A percentile compares a stretch with the other conserved stretches of the same genome.
Conservation (phyloP, 1,140 invertebrate species). For the Trichonephila inaurata region DNA sequence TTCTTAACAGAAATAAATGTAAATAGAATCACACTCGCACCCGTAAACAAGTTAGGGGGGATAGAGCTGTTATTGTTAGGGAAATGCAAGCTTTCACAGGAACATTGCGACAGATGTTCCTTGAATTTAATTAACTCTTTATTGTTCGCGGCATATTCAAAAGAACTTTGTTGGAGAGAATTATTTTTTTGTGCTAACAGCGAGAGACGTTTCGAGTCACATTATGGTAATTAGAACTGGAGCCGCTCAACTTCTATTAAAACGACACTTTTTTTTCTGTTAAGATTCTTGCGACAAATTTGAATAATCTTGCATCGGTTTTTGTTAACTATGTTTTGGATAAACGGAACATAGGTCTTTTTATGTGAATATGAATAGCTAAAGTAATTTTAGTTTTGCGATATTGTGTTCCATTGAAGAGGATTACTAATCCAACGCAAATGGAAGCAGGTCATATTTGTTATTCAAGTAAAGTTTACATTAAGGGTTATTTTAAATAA, state of each 20-base stretch:
- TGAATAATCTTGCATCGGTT: neutral
- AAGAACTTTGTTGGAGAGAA: conserved; percentile 10
- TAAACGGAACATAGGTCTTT: too few species aligned
- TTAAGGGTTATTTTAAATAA: too few species aligned
- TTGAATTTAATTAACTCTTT: conserved; percentile 63
- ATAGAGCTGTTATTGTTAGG: neutral
- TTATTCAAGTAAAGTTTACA: too few species aligned
- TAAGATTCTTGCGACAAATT: neutral
- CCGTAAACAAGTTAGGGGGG: conserved; percentile 37
- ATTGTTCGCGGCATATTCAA: conserved; percentile 56
- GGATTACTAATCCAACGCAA: too few species aligned
- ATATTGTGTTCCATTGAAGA: too few species aligned
- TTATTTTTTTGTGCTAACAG: neutral
- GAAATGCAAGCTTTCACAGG: neutral
- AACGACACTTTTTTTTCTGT: neutral
- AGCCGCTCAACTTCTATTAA: too few species aligned
- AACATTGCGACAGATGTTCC: conserved; percentile 56
- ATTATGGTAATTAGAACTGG: neutral
- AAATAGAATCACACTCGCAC: neutral
- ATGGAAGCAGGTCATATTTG: too few species aligned
- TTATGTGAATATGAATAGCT: too few species aligned
- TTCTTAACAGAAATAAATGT: conserved; percentile 58
- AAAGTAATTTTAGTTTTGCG: too few species aligned
- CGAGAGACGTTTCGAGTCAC: neutral
- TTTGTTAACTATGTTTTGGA: neutral